phyloP scores from a whole-genome alignment of 1,140 invertebrate species.

The Argopecten irradians region DNA sequence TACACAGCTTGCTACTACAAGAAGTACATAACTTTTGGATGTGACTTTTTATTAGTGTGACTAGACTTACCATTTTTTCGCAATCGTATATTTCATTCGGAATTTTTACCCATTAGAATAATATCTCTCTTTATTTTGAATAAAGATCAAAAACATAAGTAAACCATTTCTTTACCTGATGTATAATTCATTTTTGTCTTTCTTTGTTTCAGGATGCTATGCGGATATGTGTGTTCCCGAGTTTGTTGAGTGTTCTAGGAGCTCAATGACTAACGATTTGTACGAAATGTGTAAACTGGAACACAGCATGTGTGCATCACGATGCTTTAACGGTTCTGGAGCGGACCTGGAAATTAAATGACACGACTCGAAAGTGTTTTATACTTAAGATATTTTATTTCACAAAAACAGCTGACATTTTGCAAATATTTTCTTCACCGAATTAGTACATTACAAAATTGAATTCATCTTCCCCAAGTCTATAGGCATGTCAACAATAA shows the following conservation, averaged over 20 bases:
- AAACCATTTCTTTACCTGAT: too few species aligned
- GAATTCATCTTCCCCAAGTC: neutral
- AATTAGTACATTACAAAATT: neutral
- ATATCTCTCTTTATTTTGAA: too few species aligned
- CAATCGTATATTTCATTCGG: too few species aligned
- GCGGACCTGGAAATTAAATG: neutral
- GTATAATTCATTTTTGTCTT: neutral
- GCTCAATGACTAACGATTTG: constrained; percentile 20
- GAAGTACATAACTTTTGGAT: too few species aligned
- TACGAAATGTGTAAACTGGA: constrained; percentile 53
- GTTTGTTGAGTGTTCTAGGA: constrained; percentile 52
- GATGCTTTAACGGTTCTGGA: constrained; percentile 40
- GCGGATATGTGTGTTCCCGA: constrained; percentile 54
- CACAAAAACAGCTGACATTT: neutral
- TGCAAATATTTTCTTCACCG: neutral
- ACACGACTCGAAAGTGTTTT: neutral
- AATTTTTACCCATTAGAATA: too few species aligned
- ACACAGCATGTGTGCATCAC: constrained; percentile 50
- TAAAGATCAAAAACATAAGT: too few species aligned
- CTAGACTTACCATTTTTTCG: too few species aligned
- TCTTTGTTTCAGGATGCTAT: constrained; percentile 53
- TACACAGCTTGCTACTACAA: too few species aligned
- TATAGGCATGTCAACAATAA: neutral
- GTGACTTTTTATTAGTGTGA: too few species aligned
- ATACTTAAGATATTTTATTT: neutral